Evolutionary conservation across 2,888 invertebrate genomes (phyloP), one percentile per base, ranked within the genome.

Genomic region (Drosophila prostipennis): DNA sequence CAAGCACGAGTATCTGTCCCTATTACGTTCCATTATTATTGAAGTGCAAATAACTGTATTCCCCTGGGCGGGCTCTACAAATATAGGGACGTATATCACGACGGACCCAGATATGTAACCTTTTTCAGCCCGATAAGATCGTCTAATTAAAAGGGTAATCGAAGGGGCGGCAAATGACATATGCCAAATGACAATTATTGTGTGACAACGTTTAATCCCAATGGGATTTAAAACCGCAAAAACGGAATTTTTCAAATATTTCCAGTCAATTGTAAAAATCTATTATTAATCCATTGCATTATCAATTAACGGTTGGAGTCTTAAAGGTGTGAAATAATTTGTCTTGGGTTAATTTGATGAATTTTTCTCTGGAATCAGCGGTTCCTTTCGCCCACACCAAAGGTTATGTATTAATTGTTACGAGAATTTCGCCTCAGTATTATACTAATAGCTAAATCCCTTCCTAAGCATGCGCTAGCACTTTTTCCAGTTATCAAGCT

Each of bases 1-100:
- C 48, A 37, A 48, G 37, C 63, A 48, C 61, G 61, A 63, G 63
- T 63, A 61, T 61, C 63, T 40, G 46, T 61, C 14, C 32, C 63
- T 48, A 60, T 61, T 48, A 46, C 32, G 36, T 45, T 63, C 32
- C 51, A 39, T 45, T 52, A 45, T 52, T 67, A 52, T 67, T 67
- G 32, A 52, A 64, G 64, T 65, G 67, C 45, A 64, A 64, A 64
- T 64, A 64, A 65, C 45, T 46, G 37, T 61, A 61, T 61, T 61
- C 61, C 61, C 61, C 61, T 16, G 63, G 29, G 61, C 23, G 61
- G 32, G 37, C 13, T 39, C 13, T n/a, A 40, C 63, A 46, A 61
- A 46, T 61, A 61, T 14, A 26, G 40, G 63, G 32, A 61, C 48
- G 48, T 63, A 63, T 63, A 48, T 63, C 61, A 63, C 48, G 11